Conservation (phyloP, 2,888 invertebrate genomes). For the Campoletis raptor region DNA sequence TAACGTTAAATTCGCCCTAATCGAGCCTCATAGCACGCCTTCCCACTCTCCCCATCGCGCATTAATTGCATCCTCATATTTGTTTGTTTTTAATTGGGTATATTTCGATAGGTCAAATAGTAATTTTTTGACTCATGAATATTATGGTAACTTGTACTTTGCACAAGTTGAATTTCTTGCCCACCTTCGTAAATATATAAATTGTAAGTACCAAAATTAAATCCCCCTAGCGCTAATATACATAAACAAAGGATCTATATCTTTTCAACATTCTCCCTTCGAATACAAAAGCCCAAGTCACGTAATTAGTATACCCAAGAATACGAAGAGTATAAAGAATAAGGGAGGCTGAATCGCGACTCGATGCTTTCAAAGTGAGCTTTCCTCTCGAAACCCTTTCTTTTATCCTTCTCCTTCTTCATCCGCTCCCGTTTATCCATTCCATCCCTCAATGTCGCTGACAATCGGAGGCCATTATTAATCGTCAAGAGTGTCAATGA, state of each 20-base stretch:
- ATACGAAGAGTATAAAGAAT: conserved; percentile 15
- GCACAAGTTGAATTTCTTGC: too few relatives aligned
- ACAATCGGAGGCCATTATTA: conserved; percentile 82
- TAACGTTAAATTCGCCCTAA: background rate
- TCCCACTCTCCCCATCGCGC: too few relatives aligned
- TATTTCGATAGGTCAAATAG: too few relatives aligned
- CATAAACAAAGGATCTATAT: conserved; percentile 43
- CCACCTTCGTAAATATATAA: too few relatives aligned
- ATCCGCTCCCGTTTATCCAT: conserved; percentile 11
- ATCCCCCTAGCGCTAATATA: too few relatives aligned
- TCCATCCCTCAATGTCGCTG: conserved; percentile 74
- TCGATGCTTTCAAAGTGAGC: conserved; percentile 56
- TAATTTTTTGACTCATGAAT: too few relatives aligned
- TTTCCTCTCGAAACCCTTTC: conserved; percentile 54
- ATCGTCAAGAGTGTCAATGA: conserved; percentile 79
- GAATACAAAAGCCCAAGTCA: conserved; percentile 70
- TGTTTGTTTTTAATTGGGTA: too few relatives aligned
- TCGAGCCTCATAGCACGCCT: too few relatives aligned
- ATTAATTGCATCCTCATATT: too few relatives aligned
- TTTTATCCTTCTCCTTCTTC: conserved; percentile 12
- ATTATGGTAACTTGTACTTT: too few relatives aligned
- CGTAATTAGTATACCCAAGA: conserved; percentile 73
- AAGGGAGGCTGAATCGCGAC: conserved; percentile 40
- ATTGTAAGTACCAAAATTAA: too few relatives aligned
- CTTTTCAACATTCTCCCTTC: conserved; percentile 67